Evolutionary conservation across 2,113 vertebrate genomes (phyloP).

Genomic region (Chrysochloris asiatica): DNA sequence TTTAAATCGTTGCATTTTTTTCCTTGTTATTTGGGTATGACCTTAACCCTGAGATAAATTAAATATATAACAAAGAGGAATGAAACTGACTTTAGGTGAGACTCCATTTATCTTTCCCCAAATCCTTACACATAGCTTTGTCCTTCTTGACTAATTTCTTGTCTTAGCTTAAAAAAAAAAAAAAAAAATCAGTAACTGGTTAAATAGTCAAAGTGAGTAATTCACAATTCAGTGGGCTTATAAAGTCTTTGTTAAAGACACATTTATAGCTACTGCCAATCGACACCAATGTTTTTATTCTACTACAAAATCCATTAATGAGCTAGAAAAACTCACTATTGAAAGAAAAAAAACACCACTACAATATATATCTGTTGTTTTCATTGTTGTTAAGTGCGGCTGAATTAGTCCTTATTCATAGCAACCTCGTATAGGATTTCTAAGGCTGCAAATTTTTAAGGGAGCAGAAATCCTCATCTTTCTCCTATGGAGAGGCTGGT

Average conservation of each 20-base stretch:
- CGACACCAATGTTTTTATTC: not conserved
- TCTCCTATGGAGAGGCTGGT: too few relatives aligned
- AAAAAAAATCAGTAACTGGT: not conserved
- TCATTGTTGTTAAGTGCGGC: too few relatives aligned
- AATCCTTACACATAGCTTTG: not conserved
- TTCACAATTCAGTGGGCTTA: not conserved
- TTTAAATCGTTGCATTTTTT: not conserved
- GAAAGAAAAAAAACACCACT: slow-evolving; percentile 19
- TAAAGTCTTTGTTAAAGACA: not conserved
- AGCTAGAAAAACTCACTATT: not conserved
- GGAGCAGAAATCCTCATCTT: too few relatives aligned
- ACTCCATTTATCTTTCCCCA: not conserved
- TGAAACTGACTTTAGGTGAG: not conserved
- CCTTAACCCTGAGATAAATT: not conserved
- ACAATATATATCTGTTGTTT: not conserved
- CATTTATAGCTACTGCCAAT: not conserved
- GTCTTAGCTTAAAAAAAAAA: not conserved
- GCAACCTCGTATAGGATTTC: too few relatives aligned
- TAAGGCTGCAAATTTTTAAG: too few relatives aligned
- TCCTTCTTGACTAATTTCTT: slow-evolving; percentile 19
- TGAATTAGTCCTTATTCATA: too few relatives aligned
- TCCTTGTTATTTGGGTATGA: not conserved
- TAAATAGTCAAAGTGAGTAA: not conserved
- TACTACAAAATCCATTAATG: slow-evolving; percentile 6
- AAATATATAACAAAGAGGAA: not conserved